These are phyloP conservation scores for Brachyptera putata DNA, from an alignment of 2,888 invertebrate species.

Conservation along the genomic window DNA sequence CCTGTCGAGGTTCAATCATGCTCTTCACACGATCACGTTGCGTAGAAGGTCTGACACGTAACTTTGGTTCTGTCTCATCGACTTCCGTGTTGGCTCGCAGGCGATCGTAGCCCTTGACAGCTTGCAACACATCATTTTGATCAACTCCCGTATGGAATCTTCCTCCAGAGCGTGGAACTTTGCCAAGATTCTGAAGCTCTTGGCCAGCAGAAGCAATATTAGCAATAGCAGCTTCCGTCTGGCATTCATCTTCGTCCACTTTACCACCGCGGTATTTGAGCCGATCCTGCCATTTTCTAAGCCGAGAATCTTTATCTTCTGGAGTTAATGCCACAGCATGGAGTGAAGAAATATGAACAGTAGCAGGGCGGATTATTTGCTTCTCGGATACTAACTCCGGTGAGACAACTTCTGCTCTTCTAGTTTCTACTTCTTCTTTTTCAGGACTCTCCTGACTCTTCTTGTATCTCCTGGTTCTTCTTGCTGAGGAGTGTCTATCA, in stretches of 20 bases:
- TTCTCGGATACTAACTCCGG: conserved; percentile 50
- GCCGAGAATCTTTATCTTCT: conserved; percentile 56
- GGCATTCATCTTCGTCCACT: conserved; percentile 39
- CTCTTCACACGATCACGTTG: conserved; percentile 45
- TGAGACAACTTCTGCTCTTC: conserved; percentile 42
- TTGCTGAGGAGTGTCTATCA: conserved; percentile 75
- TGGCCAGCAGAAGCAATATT: conserved; percentile 45
- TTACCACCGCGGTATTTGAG: conserved; percentile 49
- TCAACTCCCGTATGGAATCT: conserved; percentile 66
- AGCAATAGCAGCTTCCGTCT: conserved; percentile 43
- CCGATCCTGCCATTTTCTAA: conserved; percentile 68
- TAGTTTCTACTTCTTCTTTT: conserved; percentile 45
- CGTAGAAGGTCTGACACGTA: conserved; percentile 34
- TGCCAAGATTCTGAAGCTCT: conserved; percentile 47
- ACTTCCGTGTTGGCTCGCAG: neutral
- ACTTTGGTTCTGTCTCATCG: neutral
- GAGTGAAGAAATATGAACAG: conserved; percentile 42
- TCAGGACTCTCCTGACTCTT: conserved; percentile 46
- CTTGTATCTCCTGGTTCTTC: conserved; percentile 78
- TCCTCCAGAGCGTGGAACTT: conserved; percentile 43
- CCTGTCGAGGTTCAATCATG: conserved; percentile 48
- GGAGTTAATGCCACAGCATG: conserved; percentile 40
- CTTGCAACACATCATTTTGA: conserved; percentile 51
- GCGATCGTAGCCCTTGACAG: neutral
- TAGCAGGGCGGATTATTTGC: conserved; percentile 51